These are phyloP conservation scores for Cercocebus atys DNA, from an alignment of 2,113 vertebrate species.

Conservation along the genomic window DNA sequence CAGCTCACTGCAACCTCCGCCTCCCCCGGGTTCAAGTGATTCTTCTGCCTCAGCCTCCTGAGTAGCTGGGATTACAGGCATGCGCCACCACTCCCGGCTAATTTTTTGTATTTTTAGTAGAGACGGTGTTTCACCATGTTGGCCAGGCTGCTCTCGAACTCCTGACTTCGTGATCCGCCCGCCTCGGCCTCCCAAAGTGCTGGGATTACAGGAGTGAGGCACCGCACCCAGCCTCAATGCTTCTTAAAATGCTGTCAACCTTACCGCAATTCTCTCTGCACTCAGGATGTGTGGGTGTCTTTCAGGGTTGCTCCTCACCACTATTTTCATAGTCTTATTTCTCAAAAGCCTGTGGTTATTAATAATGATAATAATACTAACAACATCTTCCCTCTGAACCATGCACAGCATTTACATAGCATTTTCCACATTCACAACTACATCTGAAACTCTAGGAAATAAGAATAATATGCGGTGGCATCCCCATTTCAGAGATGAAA, in stretches of 20 bases:
- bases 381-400: background rate
- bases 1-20: no score
- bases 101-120: no score
- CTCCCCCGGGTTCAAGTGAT: no score
- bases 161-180: no score
- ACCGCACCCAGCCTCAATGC: no score
- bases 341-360: background rate
- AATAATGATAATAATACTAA: background rate
- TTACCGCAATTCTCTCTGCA: background rate
- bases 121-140: no score
- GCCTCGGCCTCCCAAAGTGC: no score
- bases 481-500: background rate
- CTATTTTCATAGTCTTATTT: background rate
- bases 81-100: no score
- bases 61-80: no score
- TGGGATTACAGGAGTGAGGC: no score
- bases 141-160: no score
- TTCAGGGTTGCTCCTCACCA: background rate
- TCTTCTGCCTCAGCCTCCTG: no score
- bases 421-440: background rate
- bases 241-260: background rate
- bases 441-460: slow-evolving; percentile 2
- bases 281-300: background rate
- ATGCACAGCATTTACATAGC: background rate
- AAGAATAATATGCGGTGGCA: background rate